Evolutionary conservation across 2,888 invertebrate genomes (phyloP), one percentile per base, ranked within the genome.

Genomic region (Leucoma salicis): DNA sequence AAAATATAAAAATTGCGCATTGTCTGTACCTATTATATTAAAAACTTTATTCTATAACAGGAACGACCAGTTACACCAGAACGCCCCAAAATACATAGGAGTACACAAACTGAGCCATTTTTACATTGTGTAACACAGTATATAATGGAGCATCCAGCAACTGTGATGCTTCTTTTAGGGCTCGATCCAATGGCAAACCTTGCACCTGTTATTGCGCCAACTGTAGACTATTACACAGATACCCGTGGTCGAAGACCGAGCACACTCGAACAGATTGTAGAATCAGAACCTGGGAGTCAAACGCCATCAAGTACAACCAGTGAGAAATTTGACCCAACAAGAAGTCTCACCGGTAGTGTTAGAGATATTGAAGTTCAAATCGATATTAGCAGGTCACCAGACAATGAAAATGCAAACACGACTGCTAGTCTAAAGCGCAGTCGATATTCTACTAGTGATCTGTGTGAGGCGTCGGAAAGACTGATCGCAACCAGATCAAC

Each of bases 91-190:
- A 60, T 75, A 34, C 76, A 83, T 50, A 72, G 81, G 25, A 69
- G 85, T 70, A 92, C 93, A 8, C 94, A 94, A 78, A 94, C 94
- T 2, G 93, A 93, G 51, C 89, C 91, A 54, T 90, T 91, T 51
- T 84, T 91, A 7, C 92, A 92, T 57, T 74, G 90, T 40, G 86
- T 94, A 35, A 92, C 92, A 31, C 89, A 91, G 43, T 94, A 92
- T 75, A 92, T 95, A 29, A 81, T 93, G 66, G 92, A 94, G 51
- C 94, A 96, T 81, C 94, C 95, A 0, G 92, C 92, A 2, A 91
- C 93, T 14, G 94, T 95, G 12, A 90, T 96, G 76, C 91, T 93
- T 27, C 91, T 95, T 25, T 85, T 96, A 32, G 95, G 95, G 7
- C 87, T 95, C 42, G 94, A 95, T 61, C 92, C 95, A 2, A 84